Conservation (phyloP, 2,888 invertebrate species). For the Lochmaea capreae region DNA sequence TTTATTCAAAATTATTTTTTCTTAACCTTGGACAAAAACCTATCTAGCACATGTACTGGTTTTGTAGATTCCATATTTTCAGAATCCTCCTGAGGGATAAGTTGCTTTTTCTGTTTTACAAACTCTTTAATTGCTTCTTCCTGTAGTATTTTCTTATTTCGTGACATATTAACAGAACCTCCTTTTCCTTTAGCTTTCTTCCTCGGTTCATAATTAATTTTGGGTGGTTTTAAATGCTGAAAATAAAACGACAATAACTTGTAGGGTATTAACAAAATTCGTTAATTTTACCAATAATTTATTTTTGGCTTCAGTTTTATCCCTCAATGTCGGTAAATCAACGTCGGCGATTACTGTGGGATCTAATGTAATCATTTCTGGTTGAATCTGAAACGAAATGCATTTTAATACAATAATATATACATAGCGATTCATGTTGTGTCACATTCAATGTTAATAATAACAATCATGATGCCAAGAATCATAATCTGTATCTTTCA, state of each 20-base stretch:
- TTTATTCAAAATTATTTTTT: constrained; percentile 27
- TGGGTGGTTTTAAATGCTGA: constrained; percentile 81
- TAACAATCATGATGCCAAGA: no score
- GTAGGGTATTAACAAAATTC: constrained; percentile 14
- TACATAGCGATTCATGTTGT: no score
- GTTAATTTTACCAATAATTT: constrained; percentile 72
- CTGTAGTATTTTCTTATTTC: constrained; percentile 82
- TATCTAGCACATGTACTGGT: constrained; percentile 71
- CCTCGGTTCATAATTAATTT: constrained; percentile 80
- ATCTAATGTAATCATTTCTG: constrained; percentile 93
- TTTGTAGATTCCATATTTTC: constrained; percentile 57
- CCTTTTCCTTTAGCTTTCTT: constrained; percentile 83
- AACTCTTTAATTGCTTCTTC: constrained; percentile 75
- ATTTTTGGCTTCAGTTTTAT: constrained; percentile 81
- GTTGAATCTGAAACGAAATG: constrained; percentile 74
- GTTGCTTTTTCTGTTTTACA: constrained; percentile 65
- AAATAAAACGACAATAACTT: constrained; percentile 58
- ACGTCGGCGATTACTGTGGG: constrained; percentile 85
- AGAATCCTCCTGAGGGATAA: constrained; percentile 60
- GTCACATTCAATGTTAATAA: no score
- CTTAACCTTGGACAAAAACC: constrained; percentile 73
- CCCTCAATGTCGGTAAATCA: constrained; percentile 81
- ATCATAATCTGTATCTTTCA: no score
- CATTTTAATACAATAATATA: no score
- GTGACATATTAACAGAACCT: constrained; percentile 77